phyloP scores from a whole-genome alignment of 1,140 invertebrate genomes.

The Drosophila takahashii region DNA sequence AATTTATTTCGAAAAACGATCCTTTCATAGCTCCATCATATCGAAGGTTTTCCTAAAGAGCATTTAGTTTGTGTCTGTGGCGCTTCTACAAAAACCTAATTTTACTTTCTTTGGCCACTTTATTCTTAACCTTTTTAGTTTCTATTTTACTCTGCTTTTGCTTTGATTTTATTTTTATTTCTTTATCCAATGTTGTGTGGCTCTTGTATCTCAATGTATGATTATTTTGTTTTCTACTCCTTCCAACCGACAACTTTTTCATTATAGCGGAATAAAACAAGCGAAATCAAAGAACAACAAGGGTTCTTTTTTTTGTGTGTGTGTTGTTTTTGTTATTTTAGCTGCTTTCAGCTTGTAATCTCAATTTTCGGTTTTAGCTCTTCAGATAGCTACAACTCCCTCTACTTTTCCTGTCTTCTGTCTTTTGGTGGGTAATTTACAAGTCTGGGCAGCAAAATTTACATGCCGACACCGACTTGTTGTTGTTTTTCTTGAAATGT shows the following conservation, averaged over 20 bases:
- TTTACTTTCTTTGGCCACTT: slow-evolving; percentile 9
- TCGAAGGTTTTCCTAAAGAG: neutral
- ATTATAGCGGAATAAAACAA: slow-evolving; percentile 65
- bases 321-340: slow-evolving; percentile 67
- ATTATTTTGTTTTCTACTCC: slow-evolving; percentile 68
- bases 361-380: slow-evolving; percentile 52
- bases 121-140: slow-evolving; percentile 19
- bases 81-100: neutral
- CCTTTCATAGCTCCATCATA: neutral
- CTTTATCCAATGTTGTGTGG: slow-evolving; percentile 28
- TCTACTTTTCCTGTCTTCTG: slow-evolving; percentile 35
- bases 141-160: slow-evolving; percentile 11
- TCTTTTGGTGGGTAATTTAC: slow-evolving; percentile 69
- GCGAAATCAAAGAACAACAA: slow-evolving; percentile 53
- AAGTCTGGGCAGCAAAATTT: slow-evolving; percentile 61
- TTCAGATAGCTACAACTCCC: slow-evolving; percentile 12
- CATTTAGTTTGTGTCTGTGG: slow-evolving; percentile 1
- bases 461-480: slow-evolving; percentile 57
- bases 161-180: slow-evolving; percentile 33
- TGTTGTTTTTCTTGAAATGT: slow-evolving; percentile 33
- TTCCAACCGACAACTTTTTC: slow-evolving; percentile 59
- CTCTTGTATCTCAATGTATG: slow-evolving; percentile 54
- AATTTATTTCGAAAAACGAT: too few species aligned
- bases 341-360: slow-evolving; percentile 63
- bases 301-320: slow-evolving; percentile 17